Evolutionary conservation across 2,797 vertebrate genomes (phyloP).

Genomic region (Prionace glauca): DNA sequence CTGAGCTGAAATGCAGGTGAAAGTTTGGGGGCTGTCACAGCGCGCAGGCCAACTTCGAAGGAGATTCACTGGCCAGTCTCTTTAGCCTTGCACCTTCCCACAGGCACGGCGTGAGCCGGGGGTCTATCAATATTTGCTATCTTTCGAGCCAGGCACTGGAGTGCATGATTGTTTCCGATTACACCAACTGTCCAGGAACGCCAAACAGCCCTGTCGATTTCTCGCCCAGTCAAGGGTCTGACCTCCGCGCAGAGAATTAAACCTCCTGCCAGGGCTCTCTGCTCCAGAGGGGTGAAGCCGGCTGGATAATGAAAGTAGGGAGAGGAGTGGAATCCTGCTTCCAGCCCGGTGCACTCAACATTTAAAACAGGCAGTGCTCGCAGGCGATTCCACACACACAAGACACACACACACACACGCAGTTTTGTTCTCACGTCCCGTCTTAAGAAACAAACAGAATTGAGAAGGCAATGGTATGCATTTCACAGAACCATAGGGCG

Average conservation of each 20-base stretch:
- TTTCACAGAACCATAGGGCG: not conserved
- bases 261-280: not conserved
- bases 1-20: not conserved
- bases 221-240: not conserved
- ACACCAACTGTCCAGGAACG: not conserved
- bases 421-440: not conserved
- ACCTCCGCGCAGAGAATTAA: not conserved
- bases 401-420: not conserved
- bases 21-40: not conserved
- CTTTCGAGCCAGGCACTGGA: not conserved
- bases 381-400: not conserved
- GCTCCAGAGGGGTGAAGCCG: not conserved
- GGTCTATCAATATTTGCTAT: constrained; percentile 12
- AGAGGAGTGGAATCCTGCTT: not conserved
- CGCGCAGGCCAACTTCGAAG: not conserved
- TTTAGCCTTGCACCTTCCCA: not conserved
- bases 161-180: constrained; percentile 12
- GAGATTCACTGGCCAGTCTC: not conserved
- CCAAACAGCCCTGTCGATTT: not conserved
- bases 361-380: not conserved
- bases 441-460: not conserved
- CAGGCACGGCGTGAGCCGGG: not conserved
- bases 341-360: not conserved
- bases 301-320: not conserved
- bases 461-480: too few relatives aligned